phyloP scores from a whole-genome alignment of 1,140 invertebrate species.

The Camponotus pennsylvanicus region DNA sequence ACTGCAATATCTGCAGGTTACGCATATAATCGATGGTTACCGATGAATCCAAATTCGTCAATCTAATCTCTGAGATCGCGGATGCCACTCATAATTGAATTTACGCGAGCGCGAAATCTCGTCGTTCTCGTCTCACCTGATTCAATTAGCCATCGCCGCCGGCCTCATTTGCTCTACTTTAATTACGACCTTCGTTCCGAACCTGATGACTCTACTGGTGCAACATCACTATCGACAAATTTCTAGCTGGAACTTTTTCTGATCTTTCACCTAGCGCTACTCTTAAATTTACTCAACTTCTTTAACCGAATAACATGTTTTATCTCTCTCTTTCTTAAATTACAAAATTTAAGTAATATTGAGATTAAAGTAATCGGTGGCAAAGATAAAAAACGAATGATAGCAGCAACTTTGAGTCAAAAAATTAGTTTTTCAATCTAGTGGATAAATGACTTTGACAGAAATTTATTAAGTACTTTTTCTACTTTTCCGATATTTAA shows the following conservation, averaged over 20 bases:
- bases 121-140: slow-evolving; percentile 18
- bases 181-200: slow-evolving; percentile 33
- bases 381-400: neutral
- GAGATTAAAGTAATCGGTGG: neutral
- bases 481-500: neutral
- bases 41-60: neutral
- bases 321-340: neutral
- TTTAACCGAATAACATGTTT: neutral
- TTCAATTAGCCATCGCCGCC: slow-evolving; percentile 25
- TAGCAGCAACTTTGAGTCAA: neutral
- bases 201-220: neutral
- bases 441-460: neutral
- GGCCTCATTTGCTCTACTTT: slow-evolving; percentile 49
- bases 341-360: slow-evolving; percentile 12
- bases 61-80: slow-evolving; percentile 40
- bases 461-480: neutral
- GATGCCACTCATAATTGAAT: slow-evolving; percentile 30
- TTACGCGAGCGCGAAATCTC: slow-evolving; percentile 43
- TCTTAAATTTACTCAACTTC: neutral
- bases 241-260: slow-evolving; percentile 29
- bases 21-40: neutral
- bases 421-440: neutral
- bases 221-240: neutral
- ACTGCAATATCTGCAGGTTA: neutral
- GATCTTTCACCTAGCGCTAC: neutral